A percentile compares a stretch with the other conserved stretches of the same genome.
These are phyloP conservation scores for Pterocles gutturalis DNA, from an alignment of 2,113 vertebrate genomes.

Conservation along the genomic window DNA sequence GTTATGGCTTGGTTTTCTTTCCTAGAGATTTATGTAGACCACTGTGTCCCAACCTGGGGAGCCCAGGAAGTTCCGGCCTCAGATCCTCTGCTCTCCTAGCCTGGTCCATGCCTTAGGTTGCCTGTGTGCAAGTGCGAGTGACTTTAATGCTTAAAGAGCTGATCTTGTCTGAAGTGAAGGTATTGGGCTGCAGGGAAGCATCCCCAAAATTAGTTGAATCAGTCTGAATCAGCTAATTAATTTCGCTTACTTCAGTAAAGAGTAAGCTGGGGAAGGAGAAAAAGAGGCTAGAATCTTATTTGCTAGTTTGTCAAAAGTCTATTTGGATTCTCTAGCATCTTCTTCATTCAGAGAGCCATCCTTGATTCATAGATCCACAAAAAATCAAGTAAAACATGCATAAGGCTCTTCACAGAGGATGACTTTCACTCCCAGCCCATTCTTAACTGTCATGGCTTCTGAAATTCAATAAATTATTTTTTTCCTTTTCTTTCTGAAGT, in stretches of 20 bases:
- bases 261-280: neutral
- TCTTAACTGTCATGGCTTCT: neutral
- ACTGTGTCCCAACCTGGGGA: neutral
- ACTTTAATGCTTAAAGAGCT: neutral
- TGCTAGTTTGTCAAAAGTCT: neutral
- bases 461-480: neutral
- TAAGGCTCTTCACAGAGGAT: neutral
- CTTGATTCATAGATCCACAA: neutral
- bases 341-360: neutral
- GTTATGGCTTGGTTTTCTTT: neutral
- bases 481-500: neutral
- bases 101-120: neutral
- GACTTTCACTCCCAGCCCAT: neutral
- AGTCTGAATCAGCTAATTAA: neutral
- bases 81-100: neutral
- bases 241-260: neutral
- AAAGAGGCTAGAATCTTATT: neutral
- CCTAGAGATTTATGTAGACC: neutral
- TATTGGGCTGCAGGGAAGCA: neutral
- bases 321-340: neutral
- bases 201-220: neutral
- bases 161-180: neutral
- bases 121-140: neutral
- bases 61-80: neutral
- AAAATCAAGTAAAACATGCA: neutral